Evolutionary conservation across 2,113 vertebrate species (phyloP).

Genomic region (Atherinomorus stipes): DNA sequence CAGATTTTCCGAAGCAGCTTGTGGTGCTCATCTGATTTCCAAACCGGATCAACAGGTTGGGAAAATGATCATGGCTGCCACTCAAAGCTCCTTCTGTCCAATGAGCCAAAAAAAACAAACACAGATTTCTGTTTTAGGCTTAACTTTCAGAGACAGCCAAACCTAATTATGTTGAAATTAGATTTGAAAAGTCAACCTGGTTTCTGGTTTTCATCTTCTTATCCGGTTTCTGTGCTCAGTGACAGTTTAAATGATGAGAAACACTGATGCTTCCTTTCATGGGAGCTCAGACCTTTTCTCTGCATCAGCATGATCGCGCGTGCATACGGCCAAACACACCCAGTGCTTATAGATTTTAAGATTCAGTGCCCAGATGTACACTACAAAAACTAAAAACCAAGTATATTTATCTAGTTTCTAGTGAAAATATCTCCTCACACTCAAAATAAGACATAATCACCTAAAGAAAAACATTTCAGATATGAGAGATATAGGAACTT

Average conservation of each 20-base stretch:
- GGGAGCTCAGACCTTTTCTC: too few relatives aligned
- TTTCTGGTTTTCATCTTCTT: slow-evolving; percentile 20
- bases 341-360: too few relatives aligned
- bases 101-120: slow-evolving; percentile 28
- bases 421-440: too few relatives aligned
- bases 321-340: neutral
- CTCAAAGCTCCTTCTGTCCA: slow-evolving; percentile 5
- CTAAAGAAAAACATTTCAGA: too few relatives aligned
- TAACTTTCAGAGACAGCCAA: slow-evolving; percentile 16
- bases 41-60: slow-evolving; percentile 1
- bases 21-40: neutral
- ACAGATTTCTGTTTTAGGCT: slow-evolving; percentile 30
- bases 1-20: neutral
- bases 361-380: too few relatives aligned
- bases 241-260: neutral
- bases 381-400: too few relatives aligned
- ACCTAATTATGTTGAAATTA: slow-evolving; percentile 30
- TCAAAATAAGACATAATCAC: too few relatives aligned
- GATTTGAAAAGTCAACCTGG: slow-evolving; percentile 18
- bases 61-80: neutral
- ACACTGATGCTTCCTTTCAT: too few relatives aligned
- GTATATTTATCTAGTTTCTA: too few relatives aligned
- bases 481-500: too few relatives aligned
- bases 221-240: slow-evolving; percentile 3
- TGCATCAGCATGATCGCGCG: too few relatives aligned